Conservation (phyloP, 2,888 invertebrate genomes). For the Meandrusa payeni region DNA sequence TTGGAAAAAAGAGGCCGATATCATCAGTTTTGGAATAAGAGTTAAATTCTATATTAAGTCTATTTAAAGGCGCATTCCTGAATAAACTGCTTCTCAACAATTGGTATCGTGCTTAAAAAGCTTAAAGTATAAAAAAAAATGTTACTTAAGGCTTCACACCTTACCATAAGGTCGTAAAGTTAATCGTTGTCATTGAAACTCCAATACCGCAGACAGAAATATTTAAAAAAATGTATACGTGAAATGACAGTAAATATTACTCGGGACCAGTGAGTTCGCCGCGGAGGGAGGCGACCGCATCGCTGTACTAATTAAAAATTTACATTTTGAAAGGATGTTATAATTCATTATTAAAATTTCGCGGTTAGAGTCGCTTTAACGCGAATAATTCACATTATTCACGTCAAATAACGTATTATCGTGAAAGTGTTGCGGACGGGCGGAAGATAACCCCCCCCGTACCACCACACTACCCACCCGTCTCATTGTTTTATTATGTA, state of each 20-base stretch:
- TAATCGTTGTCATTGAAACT: neutral
- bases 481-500: constrained; percentile 54
- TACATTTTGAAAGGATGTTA: constrained; percentile 74
- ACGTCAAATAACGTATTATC: constrained; percentile 53
- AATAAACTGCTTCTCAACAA: too few species aligned
- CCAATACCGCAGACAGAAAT: neutral
- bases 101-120: too few species aligned
- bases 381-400: constrained; percentile 54
- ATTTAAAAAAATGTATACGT: constrained; percentile 1
- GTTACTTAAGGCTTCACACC: too few species aligned
- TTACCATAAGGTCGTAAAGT: too few species aligned
- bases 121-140: too few species aligned
- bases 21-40: too few species aligned
- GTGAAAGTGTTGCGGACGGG: constrained; percentile 30
- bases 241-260: constrained; percentile 13
- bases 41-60: too few species aligned
- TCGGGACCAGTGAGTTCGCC: too few species aligned
- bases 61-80: too few species aligned
- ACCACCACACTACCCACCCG: constrained; percentile 17
- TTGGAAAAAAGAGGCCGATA: too few species aligned
- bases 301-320: constrained; percentile 71
- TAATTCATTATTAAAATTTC: constrained; percentile 76
- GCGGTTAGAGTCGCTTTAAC: constrained; percentile 61
- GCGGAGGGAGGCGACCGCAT: constrained; percentile 33
- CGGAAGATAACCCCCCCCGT: constrained; percentile 8